Evolutionary conservation across 2,113 vertebrate genomes (phyloP).

Genomic region (Callorhinus ursinus): DNA sequence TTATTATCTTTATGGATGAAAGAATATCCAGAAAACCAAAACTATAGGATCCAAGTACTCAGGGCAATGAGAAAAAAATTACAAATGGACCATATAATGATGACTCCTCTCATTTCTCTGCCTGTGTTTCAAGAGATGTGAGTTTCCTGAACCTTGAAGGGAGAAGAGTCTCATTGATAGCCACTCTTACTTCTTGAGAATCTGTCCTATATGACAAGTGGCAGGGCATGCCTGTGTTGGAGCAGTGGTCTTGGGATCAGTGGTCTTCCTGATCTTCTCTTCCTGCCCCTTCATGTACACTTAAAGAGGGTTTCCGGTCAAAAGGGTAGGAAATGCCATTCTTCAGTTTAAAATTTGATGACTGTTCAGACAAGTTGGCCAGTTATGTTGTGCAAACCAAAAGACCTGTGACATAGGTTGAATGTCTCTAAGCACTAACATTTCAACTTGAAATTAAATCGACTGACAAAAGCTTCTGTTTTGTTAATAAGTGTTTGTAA

Average conservation of each 20-base stretch:
- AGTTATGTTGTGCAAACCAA: not conserved
- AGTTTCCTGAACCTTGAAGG: conserved; percentile 40
- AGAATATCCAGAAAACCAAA: conserved; percentile 43
- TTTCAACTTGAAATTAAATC: conserved; percentile 12
- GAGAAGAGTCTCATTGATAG: not conserved
- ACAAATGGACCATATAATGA: conserved; percentile 32
- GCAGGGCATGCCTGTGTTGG: not conserved
- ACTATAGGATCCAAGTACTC: not conserved
- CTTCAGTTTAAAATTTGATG: not conserved
- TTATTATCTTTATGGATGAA: conserved; percentile 72
- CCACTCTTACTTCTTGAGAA: conserved; percentile 52
- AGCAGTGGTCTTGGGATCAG: not conserved
- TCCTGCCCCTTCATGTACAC: not conserved
- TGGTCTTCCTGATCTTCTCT: not conserved
- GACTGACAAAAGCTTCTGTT: not conserved
- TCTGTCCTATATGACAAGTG: not conserved
- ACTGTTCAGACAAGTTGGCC: not conserved
- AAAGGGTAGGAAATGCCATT: not conserved
- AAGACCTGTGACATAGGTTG: not conserved
- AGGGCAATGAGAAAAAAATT: conserved; percentile 11
- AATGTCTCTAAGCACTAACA: not conserved
- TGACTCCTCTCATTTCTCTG: conserved; percentile 26
- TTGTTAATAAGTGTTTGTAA: not conserved
- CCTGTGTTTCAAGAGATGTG: conserved; percentile 34
- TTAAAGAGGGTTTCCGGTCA: not conserved